phyloP scores from a whole-genome alignment of 2,888 invertebrate genomes.

The Dermolepida albohirtum region DNA sequence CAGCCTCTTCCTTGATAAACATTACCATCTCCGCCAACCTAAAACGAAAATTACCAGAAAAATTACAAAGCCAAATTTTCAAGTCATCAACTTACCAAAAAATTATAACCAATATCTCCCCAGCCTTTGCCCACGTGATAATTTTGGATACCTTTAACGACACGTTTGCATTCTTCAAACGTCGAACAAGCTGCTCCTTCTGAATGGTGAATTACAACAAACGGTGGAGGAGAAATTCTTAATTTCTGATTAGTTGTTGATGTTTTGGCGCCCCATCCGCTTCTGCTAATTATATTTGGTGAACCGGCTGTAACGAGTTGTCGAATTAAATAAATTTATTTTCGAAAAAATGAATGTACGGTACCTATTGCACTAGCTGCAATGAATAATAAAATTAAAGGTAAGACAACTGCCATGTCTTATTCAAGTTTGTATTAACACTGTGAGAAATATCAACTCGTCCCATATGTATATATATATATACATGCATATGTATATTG shows the following conservation, averaged over 20 bases:
- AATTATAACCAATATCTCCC: constrained; percentile 70
- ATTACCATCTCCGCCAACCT: constrained; percentile 74
- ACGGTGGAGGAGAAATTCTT: constrained; percentile 65
- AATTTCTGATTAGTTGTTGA: constrained; percentile 57
- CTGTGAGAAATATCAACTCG: too few species aligned
- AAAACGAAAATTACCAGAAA: constrained; percentile 66
- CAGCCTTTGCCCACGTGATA: constrained; percentile 70
- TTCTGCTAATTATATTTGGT: constrained; percentile 58
- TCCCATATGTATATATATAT: too few species aligned
- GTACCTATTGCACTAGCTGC: too few species aligned
- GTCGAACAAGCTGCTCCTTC: constrained; percentile 65
- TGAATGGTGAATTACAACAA: constrained; percentile 75
- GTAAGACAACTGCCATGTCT: too few species aligned
- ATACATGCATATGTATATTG: too few species aligned
- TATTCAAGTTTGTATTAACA: too few species aligned
- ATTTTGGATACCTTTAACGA: constrained; percentile 72
- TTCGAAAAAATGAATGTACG: too few species aligned
- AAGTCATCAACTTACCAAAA: constrained; percentile 13
- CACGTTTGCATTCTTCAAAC: constrained; percentile 64
- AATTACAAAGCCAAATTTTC: too few species aligned
- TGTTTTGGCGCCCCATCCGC: constrained; percentile 68
- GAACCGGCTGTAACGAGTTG: too few species aligned
- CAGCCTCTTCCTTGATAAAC: constrained; percentile 77
- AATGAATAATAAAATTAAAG: too few species aligned
- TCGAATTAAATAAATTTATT: too few species aligned